Evolutionary conservation across 2,797 vertebrate genomes (phyloP).

Genomic region (Halcyon leucocephala): DNA sequence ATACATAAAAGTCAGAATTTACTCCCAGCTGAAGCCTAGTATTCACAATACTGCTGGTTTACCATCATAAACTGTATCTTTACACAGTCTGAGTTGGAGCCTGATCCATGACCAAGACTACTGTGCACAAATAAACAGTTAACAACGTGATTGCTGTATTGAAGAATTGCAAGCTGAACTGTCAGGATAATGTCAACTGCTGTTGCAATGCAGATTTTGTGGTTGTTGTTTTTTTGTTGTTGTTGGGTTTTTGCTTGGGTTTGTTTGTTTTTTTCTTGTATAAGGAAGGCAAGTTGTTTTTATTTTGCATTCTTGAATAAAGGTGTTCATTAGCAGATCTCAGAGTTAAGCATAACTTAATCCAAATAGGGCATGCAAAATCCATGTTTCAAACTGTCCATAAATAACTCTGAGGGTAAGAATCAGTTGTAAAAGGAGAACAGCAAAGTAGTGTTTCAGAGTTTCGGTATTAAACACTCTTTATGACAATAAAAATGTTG

Average conservation of each 20-base stretch:
- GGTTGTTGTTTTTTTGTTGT: too few relatives aligned
- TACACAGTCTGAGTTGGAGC: not conserved
- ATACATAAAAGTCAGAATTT: not conserved
- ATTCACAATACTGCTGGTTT: not conserved
- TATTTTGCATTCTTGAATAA: not conserved
- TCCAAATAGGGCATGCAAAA: not conserved
- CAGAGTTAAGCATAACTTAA: not conserved
- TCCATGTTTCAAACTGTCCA: not conserved
- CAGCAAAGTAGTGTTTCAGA: constrained; percentile 9
- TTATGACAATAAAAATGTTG: not conserved
- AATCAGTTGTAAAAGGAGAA: constrained; percentile 25
- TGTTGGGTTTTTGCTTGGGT: too few relatives aligned
- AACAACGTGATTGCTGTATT: not conserved
- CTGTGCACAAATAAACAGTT: not conserved
- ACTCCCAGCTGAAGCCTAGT: not conserved
- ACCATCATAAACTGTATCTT: not conserved
- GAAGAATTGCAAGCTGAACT: not conserved
- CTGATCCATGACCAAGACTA: constrained; percentile 3
- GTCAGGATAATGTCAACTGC: constrained; percentile 4
- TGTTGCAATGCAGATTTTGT: not conserved
- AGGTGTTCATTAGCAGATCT: not conserved
- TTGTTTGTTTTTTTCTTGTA: not conserved
- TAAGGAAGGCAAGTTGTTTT: not conserved
- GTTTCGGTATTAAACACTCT: constrained; percentile 19
- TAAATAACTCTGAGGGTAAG: not conserved